Percentiles rank a stretch among this genome's conserved stretches.
These are phyloP conservation scores for Nudaria mundana DNA, from an alignment of 2,888 invertebrate species.

Conservation along the genomic window DNA sequence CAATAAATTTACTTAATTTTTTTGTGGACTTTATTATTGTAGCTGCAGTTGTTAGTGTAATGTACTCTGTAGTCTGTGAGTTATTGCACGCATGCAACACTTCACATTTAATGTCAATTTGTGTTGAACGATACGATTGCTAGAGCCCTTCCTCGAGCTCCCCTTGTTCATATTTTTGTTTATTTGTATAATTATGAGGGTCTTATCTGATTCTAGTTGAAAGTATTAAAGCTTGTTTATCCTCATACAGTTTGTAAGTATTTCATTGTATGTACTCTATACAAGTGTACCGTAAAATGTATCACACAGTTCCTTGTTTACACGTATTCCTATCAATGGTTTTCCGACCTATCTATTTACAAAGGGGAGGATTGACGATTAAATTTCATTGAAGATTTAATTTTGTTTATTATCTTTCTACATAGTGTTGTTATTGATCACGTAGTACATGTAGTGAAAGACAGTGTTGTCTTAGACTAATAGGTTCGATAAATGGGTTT, in stretches of 20 bases:
- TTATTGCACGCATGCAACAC: slow-evolving; percentile 1
- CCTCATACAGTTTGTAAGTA: slow-evolving; percentile 57
- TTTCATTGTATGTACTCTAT: slow-evolving; percentile 11
- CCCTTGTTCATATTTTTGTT: slow-evolving; percentile 55
- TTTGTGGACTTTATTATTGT: too few relatives aligned
- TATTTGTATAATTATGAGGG: slow-evolving; percentile 67
- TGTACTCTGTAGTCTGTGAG: not conserved
- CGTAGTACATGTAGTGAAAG: too few relatives aligned
- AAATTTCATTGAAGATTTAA: slow-evolving; percentile 8
- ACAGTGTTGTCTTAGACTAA: too few relatives aligned
- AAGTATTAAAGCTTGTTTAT: slow-evolving; percentile 45
- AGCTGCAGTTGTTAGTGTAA: not conserved
- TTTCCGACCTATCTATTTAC: slow-evolving; percentile 64
- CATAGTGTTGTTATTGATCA: too few relatives aligned
- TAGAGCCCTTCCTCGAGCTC: slow-evolving; percentile 52
- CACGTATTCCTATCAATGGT: slow-evolving; percentile 65
- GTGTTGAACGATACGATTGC: slow-evolving; percentile 39
- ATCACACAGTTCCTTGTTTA: slow-evolving; percentile 62
- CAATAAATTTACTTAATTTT: too few relatives aligned
- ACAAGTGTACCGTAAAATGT: slow-evolving; percentile 29
- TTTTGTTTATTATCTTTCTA: slow-evolving; percentile 1
- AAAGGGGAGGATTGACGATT: slow-evolving; percentile 70
- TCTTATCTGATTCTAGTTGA: slow-evolving; percentile 52
- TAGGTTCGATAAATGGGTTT: slow-evolving; percentile 20
- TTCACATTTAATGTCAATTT: slow-evolving; percentile 39